These are phyloP conservation scores for Podabrus alpinus DNA, from an alignment of 2,888 invertebrate genomes.

Conservation along the genomic window DNA sequence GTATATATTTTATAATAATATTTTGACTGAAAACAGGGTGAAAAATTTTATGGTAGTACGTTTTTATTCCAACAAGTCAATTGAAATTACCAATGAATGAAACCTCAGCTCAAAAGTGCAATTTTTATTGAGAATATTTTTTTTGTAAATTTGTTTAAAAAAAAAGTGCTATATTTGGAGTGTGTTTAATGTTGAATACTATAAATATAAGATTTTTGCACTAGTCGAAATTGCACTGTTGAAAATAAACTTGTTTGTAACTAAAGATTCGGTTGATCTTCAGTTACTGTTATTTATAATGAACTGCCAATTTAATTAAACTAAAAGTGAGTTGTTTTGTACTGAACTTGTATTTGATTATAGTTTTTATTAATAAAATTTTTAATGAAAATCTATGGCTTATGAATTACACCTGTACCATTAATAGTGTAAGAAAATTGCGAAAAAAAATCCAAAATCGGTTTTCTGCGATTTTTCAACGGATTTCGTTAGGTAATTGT, in stretches of 20 bases:
- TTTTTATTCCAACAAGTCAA: background rate
- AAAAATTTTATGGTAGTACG: background rate
- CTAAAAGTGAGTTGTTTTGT: background rate
- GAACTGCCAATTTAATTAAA: background rate
- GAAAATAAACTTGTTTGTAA: background rate
- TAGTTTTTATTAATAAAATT: background rate
- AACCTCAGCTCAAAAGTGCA: background rate
- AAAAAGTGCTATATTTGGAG: background rate
- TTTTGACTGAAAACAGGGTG: background rate
- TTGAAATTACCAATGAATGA: background rate
- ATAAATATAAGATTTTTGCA: background rate
- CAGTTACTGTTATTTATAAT: background rate
- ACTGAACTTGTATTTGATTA: background rate
- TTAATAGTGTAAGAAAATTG: no score
- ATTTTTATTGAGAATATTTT: background rate
- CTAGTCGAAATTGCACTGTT: background rate
- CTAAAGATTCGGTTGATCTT: background rate
- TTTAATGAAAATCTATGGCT: background rate
- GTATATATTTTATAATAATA: background rate
- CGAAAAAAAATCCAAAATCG: no score
- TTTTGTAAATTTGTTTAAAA: background rate
- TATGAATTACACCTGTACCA: no score
- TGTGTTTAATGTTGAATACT: background rate
- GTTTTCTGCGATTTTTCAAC: no score
- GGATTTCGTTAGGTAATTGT: no score